phyloP scores from a whole-genome alignment of 2,113 vertebrate genomes.

The Polypterus bichir region DNA sequence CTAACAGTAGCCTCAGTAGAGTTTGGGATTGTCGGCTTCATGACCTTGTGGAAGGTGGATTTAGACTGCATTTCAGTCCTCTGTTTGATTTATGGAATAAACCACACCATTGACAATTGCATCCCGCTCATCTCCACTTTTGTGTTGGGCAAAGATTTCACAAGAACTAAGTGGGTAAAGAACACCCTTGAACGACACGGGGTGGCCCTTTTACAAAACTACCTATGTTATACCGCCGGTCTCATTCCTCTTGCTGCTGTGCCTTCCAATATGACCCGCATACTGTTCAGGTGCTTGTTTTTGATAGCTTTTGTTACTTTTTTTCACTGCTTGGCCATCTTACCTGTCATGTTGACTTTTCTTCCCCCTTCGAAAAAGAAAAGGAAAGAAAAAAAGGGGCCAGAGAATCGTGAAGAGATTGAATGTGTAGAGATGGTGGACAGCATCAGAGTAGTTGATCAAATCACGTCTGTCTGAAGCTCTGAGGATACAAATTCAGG shows the following conservation, averaged over 20 bases:
- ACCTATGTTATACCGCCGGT: conserved; percentile 86
- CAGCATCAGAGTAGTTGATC: conserved; percentile 91
- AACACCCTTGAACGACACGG: conserved; percentile 88
- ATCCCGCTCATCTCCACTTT: conserved; percentile 90
- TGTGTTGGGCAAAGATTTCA: conserved; percentile 82
- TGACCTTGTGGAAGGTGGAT: conserved; percentile 95
- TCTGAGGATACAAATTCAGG: not conserved
- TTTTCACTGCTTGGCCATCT: conserved; percentile 95
- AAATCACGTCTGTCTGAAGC: conserved; percentile 91
- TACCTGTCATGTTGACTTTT: conserved; percentile 96
- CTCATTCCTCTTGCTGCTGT: conserved; percentile 84
- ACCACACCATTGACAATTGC: conserved; percentile 88
- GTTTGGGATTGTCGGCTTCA: conserved; percentile 94
- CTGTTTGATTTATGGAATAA: conserved; percentile 91
- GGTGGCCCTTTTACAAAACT: conserved; percentile 89
- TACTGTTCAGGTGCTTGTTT: conserved; percentile 95
- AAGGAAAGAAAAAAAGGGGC: conserved; percentile 62
- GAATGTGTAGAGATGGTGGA: conserved; percentile 97
- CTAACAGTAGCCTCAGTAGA: conserved; percentile 88
- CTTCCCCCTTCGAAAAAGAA: conserved; percentile 89
- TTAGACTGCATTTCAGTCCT: conserved; percentile 92
- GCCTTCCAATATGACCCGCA: conserved; percentile 94
- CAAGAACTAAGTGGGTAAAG: conserved; percentile 94
- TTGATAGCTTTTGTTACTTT: conserved; percentile 91
- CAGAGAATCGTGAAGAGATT: conserved; percentile 74